A percentile compares a stretch with the other conserved stretches of the same genome.
Conservation (phyloP, 2,113 vertebrate genomes). For the Alligator sinensis region DNA sequence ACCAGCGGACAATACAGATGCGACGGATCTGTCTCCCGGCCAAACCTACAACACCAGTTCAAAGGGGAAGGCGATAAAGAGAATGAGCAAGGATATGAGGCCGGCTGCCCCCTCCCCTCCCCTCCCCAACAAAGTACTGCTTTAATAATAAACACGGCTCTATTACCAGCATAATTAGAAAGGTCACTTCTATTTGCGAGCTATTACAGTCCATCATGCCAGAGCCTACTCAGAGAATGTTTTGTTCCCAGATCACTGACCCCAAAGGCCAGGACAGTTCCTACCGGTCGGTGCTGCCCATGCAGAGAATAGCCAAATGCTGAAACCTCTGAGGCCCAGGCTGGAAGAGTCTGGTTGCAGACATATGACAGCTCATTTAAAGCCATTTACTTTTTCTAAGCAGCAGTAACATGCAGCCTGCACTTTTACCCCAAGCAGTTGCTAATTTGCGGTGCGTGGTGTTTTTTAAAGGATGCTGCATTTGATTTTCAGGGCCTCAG, state of each 20-base stretch:
- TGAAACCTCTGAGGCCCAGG: neutral
- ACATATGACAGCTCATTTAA: neutral
- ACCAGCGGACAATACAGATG: neutral
- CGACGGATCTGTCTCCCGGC: neutral
- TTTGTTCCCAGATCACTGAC: conserved; percentile 13
- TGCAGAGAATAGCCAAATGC: neutral
- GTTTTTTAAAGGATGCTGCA: neutral
- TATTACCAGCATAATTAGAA: conserved; percentile 5
- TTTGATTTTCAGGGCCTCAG: neutral
- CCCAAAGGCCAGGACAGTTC: neutral
- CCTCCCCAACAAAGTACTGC: neutral
- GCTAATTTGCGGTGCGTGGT: neutral
- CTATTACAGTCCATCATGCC: neutral
- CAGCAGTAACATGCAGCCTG: neutral
- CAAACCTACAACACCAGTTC: neutral
- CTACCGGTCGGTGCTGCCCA: neutral
- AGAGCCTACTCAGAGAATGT: neutral
- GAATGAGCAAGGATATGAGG: neutral
- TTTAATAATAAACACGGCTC: conserved; percentile 11
- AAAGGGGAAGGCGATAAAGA: neutral
- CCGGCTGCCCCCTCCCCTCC: neutral
- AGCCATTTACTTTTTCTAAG: neutral
- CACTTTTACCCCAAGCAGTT: neutral
- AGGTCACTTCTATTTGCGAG: conserved; percentile 15
- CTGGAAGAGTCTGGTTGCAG: no score